Evolutionary conservation across 2,797 vertebrate species (phyloP).

Genomic region (Cossypha niveicapilla): DNA sequence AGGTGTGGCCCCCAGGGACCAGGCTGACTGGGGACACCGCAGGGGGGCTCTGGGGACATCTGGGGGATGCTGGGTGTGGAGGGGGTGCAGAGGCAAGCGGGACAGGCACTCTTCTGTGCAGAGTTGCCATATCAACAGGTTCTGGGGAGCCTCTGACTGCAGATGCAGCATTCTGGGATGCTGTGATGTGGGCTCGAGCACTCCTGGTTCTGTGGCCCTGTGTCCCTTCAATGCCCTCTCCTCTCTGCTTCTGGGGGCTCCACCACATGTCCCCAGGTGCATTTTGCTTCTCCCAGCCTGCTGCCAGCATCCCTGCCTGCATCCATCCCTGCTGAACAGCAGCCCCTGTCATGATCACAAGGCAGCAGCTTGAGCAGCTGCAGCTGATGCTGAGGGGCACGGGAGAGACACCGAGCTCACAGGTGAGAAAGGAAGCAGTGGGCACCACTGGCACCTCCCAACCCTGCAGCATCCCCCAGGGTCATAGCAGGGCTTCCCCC

Average conservation of each 20-base stretch:
- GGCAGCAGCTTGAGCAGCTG: neutral
- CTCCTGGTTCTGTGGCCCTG: neutral
- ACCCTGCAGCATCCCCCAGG: neutral
- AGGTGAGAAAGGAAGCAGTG: neutral
- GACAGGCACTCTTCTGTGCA: neutral
- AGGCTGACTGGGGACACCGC: neutral
- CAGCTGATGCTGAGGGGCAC: neutral
- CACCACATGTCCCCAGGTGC: neutral
- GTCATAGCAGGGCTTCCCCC: neutral
- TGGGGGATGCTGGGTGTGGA: rapidly evolving
- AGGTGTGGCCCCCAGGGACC: neutral
- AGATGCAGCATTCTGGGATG: neutral
- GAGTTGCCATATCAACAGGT: conserved; percentile 39
- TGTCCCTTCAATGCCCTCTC: rapidly evolving
- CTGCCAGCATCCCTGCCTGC: rapidly evolving
- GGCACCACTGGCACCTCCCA: neutral
- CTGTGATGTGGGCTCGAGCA: neutral
- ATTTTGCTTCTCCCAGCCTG: neutral
- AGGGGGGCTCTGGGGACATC: neutral
- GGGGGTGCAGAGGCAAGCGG: rapidly evolving
- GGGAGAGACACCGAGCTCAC: rapidly evolving
- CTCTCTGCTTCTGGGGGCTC: neutral
- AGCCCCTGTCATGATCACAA: rapidly evolving
- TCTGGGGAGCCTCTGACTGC: neutral
- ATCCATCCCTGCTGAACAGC: neutral